phyloP scores from a whole-genome alignment of 1,140 invertebrate genomes.

The Lepeophtheirus salmonis region DNA sequence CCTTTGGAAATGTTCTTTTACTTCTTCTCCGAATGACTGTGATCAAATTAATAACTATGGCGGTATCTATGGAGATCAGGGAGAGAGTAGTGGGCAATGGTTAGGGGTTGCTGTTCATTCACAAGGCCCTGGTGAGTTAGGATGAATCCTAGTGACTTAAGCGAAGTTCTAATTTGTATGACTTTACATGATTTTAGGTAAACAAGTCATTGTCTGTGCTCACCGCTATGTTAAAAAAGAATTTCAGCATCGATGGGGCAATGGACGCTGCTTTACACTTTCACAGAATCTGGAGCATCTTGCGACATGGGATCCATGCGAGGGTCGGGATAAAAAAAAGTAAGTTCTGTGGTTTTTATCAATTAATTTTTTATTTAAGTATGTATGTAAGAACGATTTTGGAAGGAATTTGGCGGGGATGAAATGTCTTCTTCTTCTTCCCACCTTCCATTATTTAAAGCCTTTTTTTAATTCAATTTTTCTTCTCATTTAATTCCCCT shows the following conservation, averaged over 20 bases:
- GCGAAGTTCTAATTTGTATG: too few species aligned
- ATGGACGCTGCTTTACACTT: neutral
- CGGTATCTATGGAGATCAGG: neutral
- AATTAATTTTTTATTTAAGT: too few species aligned
- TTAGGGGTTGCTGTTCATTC: neutral
- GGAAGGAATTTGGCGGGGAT: too few species aligned
- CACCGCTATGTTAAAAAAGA: neutral
- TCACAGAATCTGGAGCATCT: constrained; percentile 1
- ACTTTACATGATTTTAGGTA: neutral
- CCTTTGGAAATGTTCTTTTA: neutral
- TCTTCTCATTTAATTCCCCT: too few species aligned
- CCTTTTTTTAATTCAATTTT: too few species aligned
- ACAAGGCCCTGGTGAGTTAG: constrained; percentile 5
- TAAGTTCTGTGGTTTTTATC: too few species aligned
- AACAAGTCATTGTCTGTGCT: neutral
- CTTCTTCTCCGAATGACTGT: neutral
- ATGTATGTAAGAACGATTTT: too few species aligned
- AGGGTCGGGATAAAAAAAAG: neutral
- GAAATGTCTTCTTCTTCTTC: too few species aligned
- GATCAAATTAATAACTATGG: neutral
- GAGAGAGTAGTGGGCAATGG: constrained; percentile 2
- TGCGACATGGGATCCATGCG: constrained; percentile 10
- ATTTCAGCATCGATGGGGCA: neutral
- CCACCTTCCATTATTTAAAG: too few species aligned
- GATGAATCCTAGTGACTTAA: too few species aligned